Percentiles rank a stretch among this genome's conserved stretches.
These are phyloP conservation scores for Diceros bicornis DNA, from an alignment of 2,797 vertebrate species.

Conservation along the genomic window DNA sequence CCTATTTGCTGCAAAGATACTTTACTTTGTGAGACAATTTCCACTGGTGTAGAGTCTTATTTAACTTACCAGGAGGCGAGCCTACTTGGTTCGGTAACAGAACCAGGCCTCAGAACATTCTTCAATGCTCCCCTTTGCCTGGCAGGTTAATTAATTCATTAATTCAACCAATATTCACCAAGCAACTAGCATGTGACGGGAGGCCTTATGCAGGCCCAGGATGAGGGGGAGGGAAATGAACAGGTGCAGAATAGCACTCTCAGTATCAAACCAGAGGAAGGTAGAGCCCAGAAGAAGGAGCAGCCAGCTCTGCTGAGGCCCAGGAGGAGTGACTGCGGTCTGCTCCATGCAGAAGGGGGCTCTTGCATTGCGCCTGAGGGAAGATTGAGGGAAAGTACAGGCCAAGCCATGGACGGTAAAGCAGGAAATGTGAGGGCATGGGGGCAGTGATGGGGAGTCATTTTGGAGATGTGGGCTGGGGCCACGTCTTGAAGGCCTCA, in stretches of 20 bases:
- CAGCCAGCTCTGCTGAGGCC: background rate
- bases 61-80: too few relatives aligned
- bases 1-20: too few relatives aligned
- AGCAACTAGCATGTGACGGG: background rate
- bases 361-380: background rate
- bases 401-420: background rate
- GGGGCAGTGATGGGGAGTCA: background rate
- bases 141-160: background rate
- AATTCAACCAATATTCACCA: background rate
- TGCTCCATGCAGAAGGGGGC: fast-evolving
- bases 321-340: fast-evolving
- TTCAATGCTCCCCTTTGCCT: background rate
- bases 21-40: too few relatives aligned
- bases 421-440: background rate
- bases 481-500: background rate
- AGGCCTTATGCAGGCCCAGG: background rate
- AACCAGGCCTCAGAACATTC: background rate
- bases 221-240: background rate
- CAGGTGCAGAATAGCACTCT: background rate
- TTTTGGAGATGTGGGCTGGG: background rate
- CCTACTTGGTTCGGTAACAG: too few relatives aligned
- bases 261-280: too few relatives aligned
- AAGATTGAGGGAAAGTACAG: background rate
- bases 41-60: too few relatives aligned
- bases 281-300: background rate